Base-by-base conservation (phyloP, 1,140 invertebrate genomes). In the Battus philenor region DNA sequence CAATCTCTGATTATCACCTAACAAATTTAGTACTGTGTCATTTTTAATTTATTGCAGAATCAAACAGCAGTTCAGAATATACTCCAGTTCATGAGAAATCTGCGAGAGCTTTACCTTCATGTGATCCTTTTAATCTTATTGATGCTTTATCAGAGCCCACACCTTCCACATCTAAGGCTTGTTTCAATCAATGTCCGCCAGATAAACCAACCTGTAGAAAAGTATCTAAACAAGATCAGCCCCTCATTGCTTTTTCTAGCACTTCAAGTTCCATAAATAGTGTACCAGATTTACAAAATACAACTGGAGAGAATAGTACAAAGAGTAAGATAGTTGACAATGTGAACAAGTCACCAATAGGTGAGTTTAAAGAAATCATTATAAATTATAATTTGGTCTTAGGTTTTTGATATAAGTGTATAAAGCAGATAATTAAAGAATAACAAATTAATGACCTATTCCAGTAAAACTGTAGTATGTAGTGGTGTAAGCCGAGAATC, bases 221-320 rank as follows among this genome's bases (percentile, higher is more conserved):
- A 26, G 34, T 53, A 4, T 55, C 57, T 0, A 74, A 66, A 41
- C 44, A 57, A 16, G 67, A 80, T 1, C 65, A 78, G 27, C 9
- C 53, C 0, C 47, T 80, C 2, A 81, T 81, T 33, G 56, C 48
- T 0, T 81, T 81, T 41, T 81, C 77, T 0, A 81, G 74, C 33
- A 34, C 59, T 2, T 76, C 74, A 0, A 67, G 58, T 11, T 81
- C 77, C 0, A 54, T 60, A 3, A 74, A 74, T 15, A 81, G 72
- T 53, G 57, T 78, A 1, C 60, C 54, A 7, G 18, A 49, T 13
- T 6, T 16, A 1, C 71, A 59, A 4, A 34, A 10, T 27, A 56
- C 57, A 1, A 43, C 50, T 13, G 22, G 36, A 0, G 49, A 50
- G 4, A 64, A 68, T 26, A 63, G 69, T 31, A 50, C 62, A 0